phyloP scores from a whole-genome alignment of 2,797 vertebrate genomes.

The Rhodeus uyekii region DNA sequence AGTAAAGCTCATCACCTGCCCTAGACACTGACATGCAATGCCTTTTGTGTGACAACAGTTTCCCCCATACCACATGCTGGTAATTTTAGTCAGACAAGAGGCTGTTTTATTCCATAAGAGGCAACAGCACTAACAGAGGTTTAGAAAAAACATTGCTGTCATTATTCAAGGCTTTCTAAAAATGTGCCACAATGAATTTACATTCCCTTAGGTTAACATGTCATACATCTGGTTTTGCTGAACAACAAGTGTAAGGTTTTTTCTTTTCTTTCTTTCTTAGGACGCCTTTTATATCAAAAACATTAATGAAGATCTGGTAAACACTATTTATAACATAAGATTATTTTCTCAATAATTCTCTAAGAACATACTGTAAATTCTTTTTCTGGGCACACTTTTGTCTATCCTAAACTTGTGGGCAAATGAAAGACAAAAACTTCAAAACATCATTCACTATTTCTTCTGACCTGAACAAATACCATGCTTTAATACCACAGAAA shows the following conservation, averaged over 20 bases:
- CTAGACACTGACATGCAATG: slow-evolving; percentile 22
- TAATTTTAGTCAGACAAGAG: slow-evolving; percentile 44
- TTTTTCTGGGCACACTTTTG: not conserved
- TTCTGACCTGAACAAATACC: slow-evolving; percentile 63
- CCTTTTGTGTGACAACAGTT: slow-evolving; percentile 36
- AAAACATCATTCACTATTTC: slow-evolving; percentile 58
- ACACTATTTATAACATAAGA: not conserved
- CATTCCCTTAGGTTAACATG: not conserved
- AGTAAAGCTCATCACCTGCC: slow-evolving; percentile 45
- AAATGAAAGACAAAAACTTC: slow-evolving; percentile 16
- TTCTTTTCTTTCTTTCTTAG: not conserved
- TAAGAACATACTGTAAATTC: not conserved
- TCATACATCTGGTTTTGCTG: not conserved
- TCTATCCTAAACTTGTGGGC: not conserved
- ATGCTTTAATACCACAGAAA: slow-evolving; percentile 16
- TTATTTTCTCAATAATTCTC: not conserved
- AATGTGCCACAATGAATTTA: slow-evolving; percentile 1
- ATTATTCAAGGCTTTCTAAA: slow-evolving; percentile 21
- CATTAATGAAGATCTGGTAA: not conserved
- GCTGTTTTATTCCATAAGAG: slow-evolving; percentile 23
- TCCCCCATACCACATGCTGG: slow-evolving; percentile 30
- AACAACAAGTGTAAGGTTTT: not conserved
- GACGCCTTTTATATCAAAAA: not conserved
- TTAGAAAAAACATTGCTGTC: not conserved
- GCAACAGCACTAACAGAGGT: not conserved